These are phyloP conservation scores for Amorpha juglandis DNA, from an alignment of 2,888 invertebrate species.

Conservation along the genomic window DNA sequence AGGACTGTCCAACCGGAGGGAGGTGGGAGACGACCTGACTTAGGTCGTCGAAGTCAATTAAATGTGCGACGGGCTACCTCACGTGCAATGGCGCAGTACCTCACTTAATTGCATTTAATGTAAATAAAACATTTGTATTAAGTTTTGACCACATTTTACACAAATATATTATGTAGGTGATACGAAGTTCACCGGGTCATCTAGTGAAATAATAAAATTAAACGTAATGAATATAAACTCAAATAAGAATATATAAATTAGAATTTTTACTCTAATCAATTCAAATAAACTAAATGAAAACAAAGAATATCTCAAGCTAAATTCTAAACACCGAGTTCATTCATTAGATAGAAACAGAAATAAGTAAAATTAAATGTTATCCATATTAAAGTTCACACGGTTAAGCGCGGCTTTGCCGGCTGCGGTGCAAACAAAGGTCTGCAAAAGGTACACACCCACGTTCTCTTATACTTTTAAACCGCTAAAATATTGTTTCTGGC, in stretches of 20 bases:
- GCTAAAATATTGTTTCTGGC: conserved; percentile 79
- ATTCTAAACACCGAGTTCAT: conserved; percentile 3
- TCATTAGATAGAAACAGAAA: conserved; percentile 7
- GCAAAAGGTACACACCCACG: conserved; percentile 41
- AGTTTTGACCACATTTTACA: too few species aligned
- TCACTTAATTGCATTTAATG: too few species aligned
- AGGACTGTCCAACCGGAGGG: too few species aligned
- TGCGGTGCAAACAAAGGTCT: conserved; percentile 19
- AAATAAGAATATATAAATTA: background rate
- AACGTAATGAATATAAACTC: too few species aligned
- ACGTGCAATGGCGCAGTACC: too few species aligned
- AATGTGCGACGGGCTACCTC: too few species aligned
- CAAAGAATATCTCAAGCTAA: background rate
- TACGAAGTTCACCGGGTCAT: too few species aligned
- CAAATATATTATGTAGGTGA: too few species aligned
- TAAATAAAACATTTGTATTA: too few species aligned
- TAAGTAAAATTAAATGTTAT: conserved; percentile 23
- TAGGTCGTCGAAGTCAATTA: too few species aligned
- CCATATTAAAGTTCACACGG: conserved; percentile 21
- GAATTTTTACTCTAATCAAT: background rate
- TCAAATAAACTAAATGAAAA: background rate
- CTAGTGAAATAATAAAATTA: too few species aligned
- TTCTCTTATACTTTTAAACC: conserved; percentile 74
- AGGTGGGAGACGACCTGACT: too few species aligned
- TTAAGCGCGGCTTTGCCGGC: conserved; percentile 31